Percentiles rank a stretch among this genome's conserved stretches.
Conservation (phyloP, 1,140 invertebrate species). For the Lasioglossum baleicum region DNA sequence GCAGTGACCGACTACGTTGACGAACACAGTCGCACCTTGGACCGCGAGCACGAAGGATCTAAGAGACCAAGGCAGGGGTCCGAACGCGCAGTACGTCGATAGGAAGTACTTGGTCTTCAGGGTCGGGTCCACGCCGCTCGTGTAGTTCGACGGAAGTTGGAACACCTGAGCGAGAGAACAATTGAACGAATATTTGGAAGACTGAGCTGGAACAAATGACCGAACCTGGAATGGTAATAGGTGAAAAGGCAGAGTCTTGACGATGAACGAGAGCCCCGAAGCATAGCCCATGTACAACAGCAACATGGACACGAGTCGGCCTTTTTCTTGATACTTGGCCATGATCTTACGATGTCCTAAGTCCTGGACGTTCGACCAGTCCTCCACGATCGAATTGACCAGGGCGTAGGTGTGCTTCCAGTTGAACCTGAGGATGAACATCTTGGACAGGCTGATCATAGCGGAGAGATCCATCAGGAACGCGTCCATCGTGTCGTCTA, state of each 20-base stretch:
- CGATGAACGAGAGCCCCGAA: slow-evolving; percentile 39
- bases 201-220: no score
- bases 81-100: slow-evolving; percentile 52
- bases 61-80: neutral
- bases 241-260: slow-evolving; percentile 30
- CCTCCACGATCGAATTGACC: slow-evolving; percentile 37
- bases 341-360: slow-evolving; percentile 19
- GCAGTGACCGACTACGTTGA: slow-evolving; percentile 47
- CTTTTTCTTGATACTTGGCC: slow-evolving; percentile 33
- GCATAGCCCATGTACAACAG: slow-evolving; percentile 51
- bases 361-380: slow-evolving; percentile 37
- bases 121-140: neutral
- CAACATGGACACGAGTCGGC: slow-evolving; percentile 35
- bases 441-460: slow-evolving; percentile 50
- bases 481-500: slow-evolving; percentile 59
- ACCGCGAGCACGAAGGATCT: slow-evolving; percentile 20
- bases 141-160: neutral
- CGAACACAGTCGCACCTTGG: slow-evolving; percentile 39
- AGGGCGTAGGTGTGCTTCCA: slow-evolving; percentile 26
- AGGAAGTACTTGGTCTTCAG: slow-evolving; percentile 32
- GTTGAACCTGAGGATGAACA: slow-evolving; percentile 35
- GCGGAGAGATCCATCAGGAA: slow-evolving; percentile 56
- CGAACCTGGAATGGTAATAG: slow-evolving; percentile 13
- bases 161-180: neutral
- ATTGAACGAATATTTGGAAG: no score